Conservation (phyloP, 2,797 vertebrate genomes). For the Pterois miles region DNA sequence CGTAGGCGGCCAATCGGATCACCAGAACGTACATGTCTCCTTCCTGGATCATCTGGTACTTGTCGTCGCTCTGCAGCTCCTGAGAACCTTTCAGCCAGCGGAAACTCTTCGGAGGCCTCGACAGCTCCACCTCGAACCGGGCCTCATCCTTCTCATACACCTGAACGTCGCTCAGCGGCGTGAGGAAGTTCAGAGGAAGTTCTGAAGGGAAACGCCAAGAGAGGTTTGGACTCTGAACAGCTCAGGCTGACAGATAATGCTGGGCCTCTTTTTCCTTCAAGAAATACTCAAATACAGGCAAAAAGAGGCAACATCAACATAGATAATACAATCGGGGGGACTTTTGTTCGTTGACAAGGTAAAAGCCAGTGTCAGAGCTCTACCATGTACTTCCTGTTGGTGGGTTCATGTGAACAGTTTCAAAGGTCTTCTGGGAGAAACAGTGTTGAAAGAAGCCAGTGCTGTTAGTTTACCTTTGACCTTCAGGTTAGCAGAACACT, state of each 20-base stretch:
- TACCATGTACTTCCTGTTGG: not conserved
- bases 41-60: slow-evolving; percentile 87
- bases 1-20: slow-evolving; percentile 90
- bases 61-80: slow-evolving; percentile 88
- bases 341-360: not conserved
- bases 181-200: slow-evolving; percentile 94
- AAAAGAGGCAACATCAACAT: not conserved
- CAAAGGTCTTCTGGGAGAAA: too few relatives aligned
- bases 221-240: not conserved
- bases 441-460: too few relatives aligned
- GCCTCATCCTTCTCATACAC: slow-evolving; percentile 98
- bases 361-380: too few relatives aligned
- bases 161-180: slow-evolving; percentile 90
- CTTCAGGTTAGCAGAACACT: slow-evolving; percentile 94
- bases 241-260: too few relatives aligned
- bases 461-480: slow-evolving; percentile 90
- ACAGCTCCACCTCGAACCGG: slow-evolving; percentile 94
- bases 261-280: too few relatives aligned
- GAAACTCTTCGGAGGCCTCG: slow-evolving; percentile 90
- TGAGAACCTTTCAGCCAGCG: slow-evolving; percentile 96
- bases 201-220: slow-evolving; percentile 77
- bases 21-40: slow-evolving; percentile 86
- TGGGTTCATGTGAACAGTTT: not conserved
- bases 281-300: not conserved
- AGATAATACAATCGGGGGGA: not conserved